Evolutionary conservation across 2,113 vertebrate species (phyloP), one percentile per base, ranked within the genome.

Genomic region (Falcunculus frontatus): DNA sequence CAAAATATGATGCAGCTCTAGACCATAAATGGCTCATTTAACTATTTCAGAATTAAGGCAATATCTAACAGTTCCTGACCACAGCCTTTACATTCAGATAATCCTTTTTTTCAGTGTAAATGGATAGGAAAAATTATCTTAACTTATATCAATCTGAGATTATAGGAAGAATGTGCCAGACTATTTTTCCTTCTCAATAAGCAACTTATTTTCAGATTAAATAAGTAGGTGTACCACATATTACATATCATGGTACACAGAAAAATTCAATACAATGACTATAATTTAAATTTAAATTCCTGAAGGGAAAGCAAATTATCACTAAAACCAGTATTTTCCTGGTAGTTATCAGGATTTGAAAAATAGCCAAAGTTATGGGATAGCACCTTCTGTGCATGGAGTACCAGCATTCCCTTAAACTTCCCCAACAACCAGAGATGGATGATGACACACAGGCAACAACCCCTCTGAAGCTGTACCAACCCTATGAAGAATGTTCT

Each of bases 381-480:
- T 30, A 6, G 62, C n/a, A 85, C 47, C 57, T 41, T 53, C 53
- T 59, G 23, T 22, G 18, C 35, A 50, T 0, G 4, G 9, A 72
- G 11, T 8, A 47, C 19, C 41, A 18, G 0, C 8, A 74, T 32
- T 17, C 41, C 26, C 49, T 53, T 35, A 35, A n/a, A 39, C 14
- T 32, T 60, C 35, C n/a, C 63, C 73, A 49, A 30, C 35, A 74
- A 46, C 0, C 68, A 84, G 49, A 55, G 42, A 8, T 3, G 10
- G 47, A 22, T 32, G 32, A 81, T 6, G 32, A 35, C 42, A 69
- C 6, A 1, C 15, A 11, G 13, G 56, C 46, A 64, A n/a, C 27
- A 75, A 30, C 15, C 26, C 30, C 0, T 0, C 46, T 46, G 32
- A 37, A 69, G 42, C 29, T 52, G 44, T 1, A 68, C 53, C 53